Conservation (phyloP, 2,797 vertebrate genomes). For the Crossoptilon crossoptilon region DNA sequence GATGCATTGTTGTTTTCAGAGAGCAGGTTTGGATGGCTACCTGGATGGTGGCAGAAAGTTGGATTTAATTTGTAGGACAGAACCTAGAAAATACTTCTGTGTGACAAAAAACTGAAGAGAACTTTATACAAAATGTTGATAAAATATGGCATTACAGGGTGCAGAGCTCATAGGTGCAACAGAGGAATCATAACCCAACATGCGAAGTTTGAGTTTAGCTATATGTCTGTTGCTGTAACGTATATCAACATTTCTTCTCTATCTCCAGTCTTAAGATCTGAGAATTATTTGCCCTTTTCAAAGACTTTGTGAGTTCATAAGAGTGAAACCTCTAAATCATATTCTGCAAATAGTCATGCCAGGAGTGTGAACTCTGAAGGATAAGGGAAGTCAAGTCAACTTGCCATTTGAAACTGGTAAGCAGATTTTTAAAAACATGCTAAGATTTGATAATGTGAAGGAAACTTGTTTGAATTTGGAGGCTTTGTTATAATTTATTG, state of each 20-base stretch:
- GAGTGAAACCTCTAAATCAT: constrained; percentile 29
- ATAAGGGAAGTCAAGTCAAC: constrained; percentile 24
- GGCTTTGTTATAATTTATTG: constrained; percentile 46
- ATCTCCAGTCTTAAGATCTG: not conserved
- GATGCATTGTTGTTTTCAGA: not conserved
- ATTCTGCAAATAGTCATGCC: constrained; percentile 19
- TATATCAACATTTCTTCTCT: not conserved
- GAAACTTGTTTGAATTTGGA: constrained; percentile 46
- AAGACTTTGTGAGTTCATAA: not conserved
- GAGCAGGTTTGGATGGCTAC: not conserved
- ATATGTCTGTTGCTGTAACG: not conserved
- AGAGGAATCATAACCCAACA: not conserved
- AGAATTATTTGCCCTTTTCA: not conserved
- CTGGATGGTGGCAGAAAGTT: not conserved
- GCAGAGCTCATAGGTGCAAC: not conserved
- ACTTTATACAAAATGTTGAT: not conserved
- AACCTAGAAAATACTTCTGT: not conserved
- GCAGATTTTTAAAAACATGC: constrained; percentile 46
- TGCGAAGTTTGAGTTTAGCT: not conserved
- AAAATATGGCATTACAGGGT: not conserved
- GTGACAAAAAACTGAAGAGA: not conserved
- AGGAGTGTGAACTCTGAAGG: constrained; percentile 19
- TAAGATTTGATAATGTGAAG: constrained; percentile 25
- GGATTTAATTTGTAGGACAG: not conserved
- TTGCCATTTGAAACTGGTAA: constrained; percentile 52